Evolutionary conservation across 2,797 vertebrate genomes (phyloP).

Genomic region (Peromyscus attwateri): DNA sequence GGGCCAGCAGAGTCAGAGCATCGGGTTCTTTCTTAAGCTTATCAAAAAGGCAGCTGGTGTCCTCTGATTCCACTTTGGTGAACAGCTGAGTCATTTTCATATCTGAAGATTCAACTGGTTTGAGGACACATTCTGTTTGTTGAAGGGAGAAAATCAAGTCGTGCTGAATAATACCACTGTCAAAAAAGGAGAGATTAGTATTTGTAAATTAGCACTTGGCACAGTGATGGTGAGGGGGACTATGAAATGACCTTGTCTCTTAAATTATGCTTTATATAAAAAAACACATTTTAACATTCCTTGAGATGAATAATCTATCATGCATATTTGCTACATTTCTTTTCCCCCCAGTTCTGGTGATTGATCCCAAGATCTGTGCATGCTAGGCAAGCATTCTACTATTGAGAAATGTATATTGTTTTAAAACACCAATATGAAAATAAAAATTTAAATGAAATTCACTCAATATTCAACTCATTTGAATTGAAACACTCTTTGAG

Average conservation of each 20-base stretch:
- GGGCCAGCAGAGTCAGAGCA: conserved; percentile 95
- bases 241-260: conserved; percentile 34
- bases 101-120: conserved; percentile 90
- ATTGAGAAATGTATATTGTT: conserved; percentile 15
- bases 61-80: conserved; percentile 88
- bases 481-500: conserved; percentile 1
- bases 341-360: neutral
- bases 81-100: conserved; percentile 92
- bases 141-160: conserved; percentile 96
- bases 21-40: conserved; percentile 95
- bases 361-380: neutral
- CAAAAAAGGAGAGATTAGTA: conserved; percentile 79
- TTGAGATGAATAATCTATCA: conserved; percentile 27
- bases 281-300: conserved; percentile 59
- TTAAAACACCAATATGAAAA: conserved; percentile 61
- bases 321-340: neutral
- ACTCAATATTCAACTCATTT: conserved; percentile 50
- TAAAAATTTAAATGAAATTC: conserved; percentile 59
- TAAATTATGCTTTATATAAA: conserved; percentile 35
- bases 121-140: conserved; percentile 92
- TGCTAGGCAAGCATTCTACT: neutral
- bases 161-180: conserved; percentile 96
- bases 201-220: conserved; percentile 66
- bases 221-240: neutral
- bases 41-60: conserved; percentile 93